Conservation (phyloP, 2,797 vertebrate species). For the Poeciliopsis gracilis region DNA sequence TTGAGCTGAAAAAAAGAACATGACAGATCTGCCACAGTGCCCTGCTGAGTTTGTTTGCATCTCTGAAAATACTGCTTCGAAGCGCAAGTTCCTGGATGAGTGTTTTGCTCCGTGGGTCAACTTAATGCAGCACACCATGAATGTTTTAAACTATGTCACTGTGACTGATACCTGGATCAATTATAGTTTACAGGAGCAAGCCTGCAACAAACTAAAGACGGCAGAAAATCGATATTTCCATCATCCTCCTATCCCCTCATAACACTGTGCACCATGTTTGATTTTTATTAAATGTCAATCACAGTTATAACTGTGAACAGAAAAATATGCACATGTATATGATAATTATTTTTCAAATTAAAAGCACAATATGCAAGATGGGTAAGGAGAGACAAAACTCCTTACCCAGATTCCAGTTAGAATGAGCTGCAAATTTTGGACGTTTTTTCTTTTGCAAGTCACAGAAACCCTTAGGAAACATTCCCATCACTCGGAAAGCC, state of each 20-base stretch:
- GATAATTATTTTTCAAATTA: neutral
- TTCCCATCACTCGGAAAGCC: slow-evolving; percentile 20
- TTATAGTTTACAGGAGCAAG: slow-evolving; percentile 29
- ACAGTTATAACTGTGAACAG: slow-evolving; percentile 19
- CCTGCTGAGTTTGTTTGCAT: neutral
- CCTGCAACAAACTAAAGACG: slow-evolving; percentile 41
- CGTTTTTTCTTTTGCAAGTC: slow-evolving; percentile 36
- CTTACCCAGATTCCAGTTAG: slow-evolving; percentile 1
- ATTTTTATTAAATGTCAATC: slow-evolving; percentile 39
- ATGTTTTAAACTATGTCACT: slow-evolving; percentile 25
- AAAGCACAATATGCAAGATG: neutral
- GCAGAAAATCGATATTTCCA: slow-evolving; percentile 63
- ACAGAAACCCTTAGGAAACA: slow-evolving; percentile 47
- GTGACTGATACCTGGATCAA: slow-evolving; percentile 25
- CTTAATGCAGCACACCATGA: slow-evolving; percentile 16
- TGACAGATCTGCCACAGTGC: neutral
- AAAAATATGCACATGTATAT: neutral
- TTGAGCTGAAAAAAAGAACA: neutral
- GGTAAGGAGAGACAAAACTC: neutral
- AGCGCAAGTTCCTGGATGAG: slow-evolving; percentile 21
- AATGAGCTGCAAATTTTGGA: slow-evolving; percentile 18
- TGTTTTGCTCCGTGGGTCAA: slow-evolving; percentile 37
- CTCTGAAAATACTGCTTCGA: neutral
- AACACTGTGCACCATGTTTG: slow-evolving; percentile 21
- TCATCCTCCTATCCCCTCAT: slow-evolving; percentile 39